phyloP scores from a whole-genome alignment of 2,113 vertebrate species.

The Ornithorhynchus anatinus region DNA sequence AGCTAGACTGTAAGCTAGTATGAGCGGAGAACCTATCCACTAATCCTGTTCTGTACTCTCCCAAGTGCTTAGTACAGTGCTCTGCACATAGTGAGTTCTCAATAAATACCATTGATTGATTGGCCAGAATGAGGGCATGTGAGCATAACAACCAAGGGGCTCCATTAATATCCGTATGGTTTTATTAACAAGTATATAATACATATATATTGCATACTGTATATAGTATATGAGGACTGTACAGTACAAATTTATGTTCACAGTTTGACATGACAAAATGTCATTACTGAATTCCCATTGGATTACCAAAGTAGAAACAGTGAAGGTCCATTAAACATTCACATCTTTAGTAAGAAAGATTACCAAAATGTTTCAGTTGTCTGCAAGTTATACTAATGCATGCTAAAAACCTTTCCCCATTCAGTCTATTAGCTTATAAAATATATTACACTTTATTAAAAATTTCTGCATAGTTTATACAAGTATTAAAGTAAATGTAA shows the following conservation, averaged over 20 bases:
- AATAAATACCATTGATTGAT: no score
- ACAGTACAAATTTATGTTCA: conserved; percentile 90
- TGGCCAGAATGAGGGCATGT: no score
- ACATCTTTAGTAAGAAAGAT: conserved; percentile 82
- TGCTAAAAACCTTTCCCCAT: conserved; percentile 86
- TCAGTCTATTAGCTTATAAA: conserved; percentile 84
- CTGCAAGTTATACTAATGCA: conserved; percentile 79
- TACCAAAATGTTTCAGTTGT: conserved; percentile 82
- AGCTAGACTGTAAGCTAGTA: no score
- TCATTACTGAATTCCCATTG: conserved; percentile 88
- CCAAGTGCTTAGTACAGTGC: no score
- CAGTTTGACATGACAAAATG: conserved; percentile 90
- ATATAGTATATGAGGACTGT: conserved; percentile 81
- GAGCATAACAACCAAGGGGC: no score
- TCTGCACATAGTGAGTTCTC: no score
- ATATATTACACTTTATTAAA: conserved; percentile 81
- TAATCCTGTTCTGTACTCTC: no score
- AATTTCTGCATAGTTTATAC: conserved; percentile 79
- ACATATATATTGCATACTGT: conserved; percentile 71
- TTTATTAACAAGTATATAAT: conserved; percentile 92
- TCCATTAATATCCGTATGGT: conserved; percentile 61
- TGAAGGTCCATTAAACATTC: conserved; percentile 81
- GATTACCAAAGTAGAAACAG: conserved; percentile 84
- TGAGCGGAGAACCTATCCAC: no score
- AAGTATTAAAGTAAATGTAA: conserved; percentile 75